Percentiles rank a stretch among this genome's conserved stretches.
Evolutionary conservation across 2,888 invertebrate species (phyloP).

Genomic region (Antheraea yamamai): DNA sequence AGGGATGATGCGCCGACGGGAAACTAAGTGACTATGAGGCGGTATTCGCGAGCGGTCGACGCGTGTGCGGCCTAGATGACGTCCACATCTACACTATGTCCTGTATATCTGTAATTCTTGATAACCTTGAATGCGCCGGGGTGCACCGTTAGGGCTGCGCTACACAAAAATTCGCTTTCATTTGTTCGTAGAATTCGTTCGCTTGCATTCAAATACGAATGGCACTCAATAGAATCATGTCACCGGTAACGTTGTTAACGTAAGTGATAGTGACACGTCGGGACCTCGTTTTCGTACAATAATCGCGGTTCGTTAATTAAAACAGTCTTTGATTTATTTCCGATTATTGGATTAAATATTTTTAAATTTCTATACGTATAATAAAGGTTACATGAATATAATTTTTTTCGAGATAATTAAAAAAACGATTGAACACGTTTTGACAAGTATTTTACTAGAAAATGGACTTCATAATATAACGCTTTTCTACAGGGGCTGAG

Average conservation of each 20-base stretch:
- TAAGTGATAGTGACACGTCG: background rate
- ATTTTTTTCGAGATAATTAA: too few species aligned
- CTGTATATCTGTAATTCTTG: background rate
- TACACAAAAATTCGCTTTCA: background rate
- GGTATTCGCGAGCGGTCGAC: background rate
- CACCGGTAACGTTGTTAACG: background rate
- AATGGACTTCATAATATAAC: too few species aligned
- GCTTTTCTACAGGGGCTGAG: too few species aligned
- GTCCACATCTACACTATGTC: conserved; percentile 3
- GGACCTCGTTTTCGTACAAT: background rate
- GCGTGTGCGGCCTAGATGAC: background rate
- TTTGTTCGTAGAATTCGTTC: background rate
- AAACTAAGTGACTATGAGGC: background rate
- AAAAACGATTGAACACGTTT: too few species aligned
- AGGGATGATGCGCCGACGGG: background rate
- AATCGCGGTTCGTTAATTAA: background rate
- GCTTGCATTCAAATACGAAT: background rate
- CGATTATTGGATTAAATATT: background rate
- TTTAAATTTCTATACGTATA: background rate
- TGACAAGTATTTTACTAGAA: too few species aligned
- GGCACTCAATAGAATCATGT: background rate
- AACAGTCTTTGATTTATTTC: background rate
- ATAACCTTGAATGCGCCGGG: background rate
- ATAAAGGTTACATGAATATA: background rate
- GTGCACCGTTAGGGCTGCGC: background rate